Evolutionary conservation across 2,888 invertebrate species (phyloP), one percentile per base, ranked within the genome.

Genomic region (Drosophila yooni): DNA sequence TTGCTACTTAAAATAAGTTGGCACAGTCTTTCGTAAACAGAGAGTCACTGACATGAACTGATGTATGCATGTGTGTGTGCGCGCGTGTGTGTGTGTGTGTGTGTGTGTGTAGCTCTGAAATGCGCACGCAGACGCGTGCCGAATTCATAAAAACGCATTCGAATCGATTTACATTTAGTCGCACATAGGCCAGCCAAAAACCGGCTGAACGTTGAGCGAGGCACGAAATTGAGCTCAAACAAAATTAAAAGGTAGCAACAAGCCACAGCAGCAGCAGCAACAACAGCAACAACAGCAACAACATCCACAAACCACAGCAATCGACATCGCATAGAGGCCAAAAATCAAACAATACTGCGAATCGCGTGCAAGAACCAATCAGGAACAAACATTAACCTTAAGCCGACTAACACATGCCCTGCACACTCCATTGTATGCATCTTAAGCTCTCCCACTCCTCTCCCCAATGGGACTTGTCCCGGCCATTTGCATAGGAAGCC

Each of bases 51-150:
- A 21, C 43, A 43, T 43, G 21, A 43, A 43, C 21, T 2, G 43
- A 21, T 43, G 11, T 21, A 13, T 18, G 25, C 11, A 5, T 65
- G 33, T 18, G 15, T 5, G 5, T 1, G 48, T 54, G 57, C 51
- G 65, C 31, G 59, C 54, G 15, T 27, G 8, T 29, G 50, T 34
- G 59, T 58, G 15, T 27, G 8, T 29, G 50, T 29, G 31, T n/a
- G 21, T 25, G 52, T 33, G 51, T 53, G 53, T 34, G 33, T 31
- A 68, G 63, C 74, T 59, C 48, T 75, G 73, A 83, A 89, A 89
- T 88, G 87, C 89, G 90, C 83, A 92, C 82, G 78, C 86, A 86
- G 91, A 92, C 91, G 91, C 91, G 91, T 91, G 91, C 91, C 91
- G 90, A 91, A 92, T 91, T 91, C 82, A 88, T 91, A 92, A 91